These are phyloP conservation scores for Urocyon cinereoargenteus DNA, from an alignment of 2,797 vertebrate species.

Conservation along the genomic window DNA sequence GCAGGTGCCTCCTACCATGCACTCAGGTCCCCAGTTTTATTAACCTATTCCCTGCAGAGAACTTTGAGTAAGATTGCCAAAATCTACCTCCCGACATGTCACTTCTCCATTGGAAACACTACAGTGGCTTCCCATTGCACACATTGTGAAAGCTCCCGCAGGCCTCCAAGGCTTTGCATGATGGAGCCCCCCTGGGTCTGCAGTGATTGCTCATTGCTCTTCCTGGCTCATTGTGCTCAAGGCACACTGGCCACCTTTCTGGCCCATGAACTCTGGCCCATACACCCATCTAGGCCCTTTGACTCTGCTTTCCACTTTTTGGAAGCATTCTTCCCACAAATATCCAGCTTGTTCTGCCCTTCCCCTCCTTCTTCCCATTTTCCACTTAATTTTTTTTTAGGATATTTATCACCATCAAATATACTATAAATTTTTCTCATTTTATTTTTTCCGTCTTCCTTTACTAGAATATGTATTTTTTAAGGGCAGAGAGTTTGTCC, in stretches of 20 bases:
- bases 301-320: background rate
- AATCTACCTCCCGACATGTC: background rate
- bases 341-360: background rate
- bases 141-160: background rate
- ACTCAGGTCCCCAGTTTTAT: background rate
- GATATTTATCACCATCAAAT: background rate
- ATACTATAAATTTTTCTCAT: background rate
- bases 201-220: background rate
- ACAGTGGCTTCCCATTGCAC: background rate
- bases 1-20: background rate
- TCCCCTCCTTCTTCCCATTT: background rate
- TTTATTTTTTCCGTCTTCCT: background rate
- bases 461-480: background rate
- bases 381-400: background rate
- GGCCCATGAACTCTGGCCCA: background rate
- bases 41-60: background rate
- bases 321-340: background rate
- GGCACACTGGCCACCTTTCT: background rate
- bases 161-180: accelerated
- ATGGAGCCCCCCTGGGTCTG: accelerated
- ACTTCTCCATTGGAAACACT: background rate
- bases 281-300: background rate
- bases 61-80: background rate
- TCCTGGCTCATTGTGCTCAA: background rate
- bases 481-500: background rate